Evolutionary conservation across 2,797 vertebrate genomes (phyloP).

Genomic region (Notamacropus eugenii): DNA sequence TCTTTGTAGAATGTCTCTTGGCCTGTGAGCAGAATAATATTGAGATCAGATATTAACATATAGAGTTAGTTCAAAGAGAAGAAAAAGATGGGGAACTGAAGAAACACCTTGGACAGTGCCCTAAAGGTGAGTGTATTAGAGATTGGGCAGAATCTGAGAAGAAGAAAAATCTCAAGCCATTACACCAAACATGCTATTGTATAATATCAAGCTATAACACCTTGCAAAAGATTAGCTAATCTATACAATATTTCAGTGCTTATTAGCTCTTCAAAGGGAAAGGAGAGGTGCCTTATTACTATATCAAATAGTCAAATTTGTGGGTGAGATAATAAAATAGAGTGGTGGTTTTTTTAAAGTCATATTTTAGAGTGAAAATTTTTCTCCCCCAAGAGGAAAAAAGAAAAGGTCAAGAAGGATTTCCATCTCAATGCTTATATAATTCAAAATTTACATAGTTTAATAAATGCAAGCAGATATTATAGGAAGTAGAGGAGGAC

Average conservation of each 20-base stretch:
- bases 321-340: slow-evolving; percentile 2
- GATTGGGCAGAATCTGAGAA: neutral
- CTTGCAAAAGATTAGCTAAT: neutral
- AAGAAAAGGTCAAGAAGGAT: neutral
- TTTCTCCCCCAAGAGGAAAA: slow-evolving; percentile 22
- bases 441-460: slow-evolving; percentile 14
- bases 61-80: slow-evolving; percentile 47
- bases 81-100: slow-evolving; percentile 7
- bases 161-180: neutral
- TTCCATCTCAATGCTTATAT: slow-evolving; percentile 1
- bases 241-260: neutral
- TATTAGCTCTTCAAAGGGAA: slow-evolving; percentile 54
- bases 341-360: neutral
- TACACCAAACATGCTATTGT: neutral
- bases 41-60: slow-evolving; percentile 19
- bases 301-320: slow-evolving; percentile 33
- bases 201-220: slow-evolving; percentile 3
- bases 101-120: neutral
- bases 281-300: slow-evolving; percentile 44
- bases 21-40: slow-evolving; percentile 31
- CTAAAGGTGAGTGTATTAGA: slow-evolving; percentile 18
- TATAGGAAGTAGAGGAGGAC: slow-evolving; percentile 22
- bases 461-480: slow-evolving; percentile 9
- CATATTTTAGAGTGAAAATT: slow-evolving; percentile 23
- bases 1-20: slow-evolving; percentile 48